Evolutionary conservation across 2,797 vertebrate species (phyloP), one percentile per base, ranked within the genome.

Genomic region (Pitangus sulphuratus): DNA sequence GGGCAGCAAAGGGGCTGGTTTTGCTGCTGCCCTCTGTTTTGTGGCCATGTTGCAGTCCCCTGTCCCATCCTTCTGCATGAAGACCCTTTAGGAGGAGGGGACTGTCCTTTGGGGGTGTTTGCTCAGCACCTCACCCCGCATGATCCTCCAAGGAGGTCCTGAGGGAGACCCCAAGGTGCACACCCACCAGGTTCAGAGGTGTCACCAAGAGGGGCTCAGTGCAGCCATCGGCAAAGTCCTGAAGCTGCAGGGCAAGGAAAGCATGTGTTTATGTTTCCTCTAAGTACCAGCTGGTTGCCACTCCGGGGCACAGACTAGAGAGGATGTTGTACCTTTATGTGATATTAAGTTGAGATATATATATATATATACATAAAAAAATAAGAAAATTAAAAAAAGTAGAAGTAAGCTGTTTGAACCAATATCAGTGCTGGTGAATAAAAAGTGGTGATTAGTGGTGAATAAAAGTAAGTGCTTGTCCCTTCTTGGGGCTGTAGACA

Each of bases 161-260:
- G n/a, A n/a, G n/a, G 45, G 40, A 83, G 47, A 26, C 22, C 35
- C 7, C 39, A 44, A 44, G 45, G 28, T 4, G 7, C 22, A 57
- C 8, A 28, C 47, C 33, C 35, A 42, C 20, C 15, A 26, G 20
- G 37, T 60, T 65, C 45, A 76, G 54, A 35, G 58, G 37, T 45
- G 35, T 48, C n/a, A n/a, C 33, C 45, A 20, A 54, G 37, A 22
- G 11, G 8, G 6, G 8, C 16, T 53, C 65, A 44, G 22, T 4
- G 7, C 35, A 68, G 42, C 16, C 6, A 0, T 6, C 1, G 0
- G 44, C 9, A 8, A 83, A 53, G 12, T 58, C 60, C 47, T 0
- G 0, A 19, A 61, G 48, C 8, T 71, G 57, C 0, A 0, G 50
- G 54, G 22, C 2, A 2, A 86, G 9, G 40, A 86, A 70, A 48